Percentiles rank a stretch among this genome's conserved stretches.
Conservation (phyloP, 2,888 invertebrate genomes). For the Ypsolopha scabrella region DNA sequence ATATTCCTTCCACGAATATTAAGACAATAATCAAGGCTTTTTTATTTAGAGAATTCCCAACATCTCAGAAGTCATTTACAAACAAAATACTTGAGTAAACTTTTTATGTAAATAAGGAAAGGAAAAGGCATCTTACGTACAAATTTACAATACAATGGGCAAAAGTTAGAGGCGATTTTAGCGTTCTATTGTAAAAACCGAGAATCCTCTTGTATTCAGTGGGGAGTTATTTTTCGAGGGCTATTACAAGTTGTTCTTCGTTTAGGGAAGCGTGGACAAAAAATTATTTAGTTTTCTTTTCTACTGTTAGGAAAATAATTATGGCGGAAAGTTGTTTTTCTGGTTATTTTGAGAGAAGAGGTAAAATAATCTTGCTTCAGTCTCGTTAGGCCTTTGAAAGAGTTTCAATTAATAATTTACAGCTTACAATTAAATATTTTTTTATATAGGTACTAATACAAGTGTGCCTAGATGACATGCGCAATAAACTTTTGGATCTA, state of each 20-base stretch:
- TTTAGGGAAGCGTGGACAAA: not conserved
- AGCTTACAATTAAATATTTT: no score
- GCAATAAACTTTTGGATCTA: no score
- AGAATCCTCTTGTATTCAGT: not conserved
- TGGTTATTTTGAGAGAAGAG: not conserved
- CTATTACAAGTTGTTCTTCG: no score
- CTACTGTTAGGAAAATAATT: not conserved
- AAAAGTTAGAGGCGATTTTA: slow-evolving; percentile 53
- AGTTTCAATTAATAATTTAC: no score
- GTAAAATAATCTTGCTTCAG: no score
- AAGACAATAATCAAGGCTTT: slow-evolving; percentile 1
- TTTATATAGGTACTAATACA: no score
- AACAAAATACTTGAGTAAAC: slow-evolving; percentile 46
- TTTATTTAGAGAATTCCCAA: not conserved
- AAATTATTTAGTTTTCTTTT: not conserved
- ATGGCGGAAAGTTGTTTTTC: not conserved
- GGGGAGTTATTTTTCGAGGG: no score
- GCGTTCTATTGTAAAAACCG: not conserved
- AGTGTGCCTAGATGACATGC: no score
- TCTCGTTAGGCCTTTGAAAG: no score
- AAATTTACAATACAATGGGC: slow-evolving; percentile 65
- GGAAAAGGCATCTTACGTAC: slow-evolving; percentile 55
- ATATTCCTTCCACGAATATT: not conserved
- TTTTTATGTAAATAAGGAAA: slow-evolving; percentile 61
- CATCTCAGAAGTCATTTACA: slow-evolving; percentile 43